phyloP scores from a whole-genome alignment of 2,797 vertebrate species.

The Myoxocephalus aenaeus region DNA sequence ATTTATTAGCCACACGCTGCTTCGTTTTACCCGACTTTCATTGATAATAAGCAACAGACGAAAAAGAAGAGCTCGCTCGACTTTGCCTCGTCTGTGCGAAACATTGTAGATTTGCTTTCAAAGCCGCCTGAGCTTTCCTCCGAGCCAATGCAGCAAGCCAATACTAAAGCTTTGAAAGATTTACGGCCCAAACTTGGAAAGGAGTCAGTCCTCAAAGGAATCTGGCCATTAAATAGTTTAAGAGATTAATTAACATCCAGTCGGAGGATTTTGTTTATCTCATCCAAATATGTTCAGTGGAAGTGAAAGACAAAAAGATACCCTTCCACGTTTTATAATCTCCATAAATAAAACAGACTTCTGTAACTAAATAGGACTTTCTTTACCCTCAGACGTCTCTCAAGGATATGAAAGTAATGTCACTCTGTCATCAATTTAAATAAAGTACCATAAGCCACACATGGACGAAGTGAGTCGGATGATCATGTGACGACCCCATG shows the following conservation, averaged over 20 bases:
- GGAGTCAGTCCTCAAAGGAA: slow-evolving; percentile 15
- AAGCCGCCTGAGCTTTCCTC: slow-evolving; percentile 22
- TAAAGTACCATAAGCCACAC: background rate
- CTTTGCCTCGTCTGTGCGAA: background rate
- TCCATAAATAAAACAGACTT: slow-evolving; percentile 3
- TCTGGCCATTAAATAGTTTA: slow-evolving; percentile 20
- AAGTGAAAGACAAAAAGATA: background rate
- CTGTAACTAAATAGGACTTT: background rate
- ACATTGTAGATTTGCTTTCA: slow-evolving; percentile 9
- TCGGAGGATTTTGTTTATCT: background rate
- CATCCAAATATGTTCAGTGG: background rate
- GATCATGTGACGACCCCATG: too few relatives aligned
- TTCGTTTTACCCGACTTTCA: slow-evolving; percentile 29
- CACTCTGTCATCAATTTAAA: background rate
- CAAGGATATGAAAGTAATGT: background rate
- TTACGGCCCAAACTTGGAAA: slow-evolving; percentile 29
- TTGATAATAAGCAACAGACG: slow-evolving; percentile 15
- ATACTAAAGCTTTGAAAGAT: slow-evolving; percentile 9
- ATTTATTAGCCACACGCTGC: slow-evolving; percentile 38
- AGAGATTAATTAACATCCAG: slow-evolving; percentile 11
- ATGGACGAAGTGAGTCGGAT: background rate
- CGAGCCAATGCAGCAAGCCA: background rate
- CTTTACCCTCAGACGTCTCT: background rate
- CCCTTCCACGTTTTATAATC: background rate
- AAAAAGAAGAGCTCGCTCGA: background rate